phyloP scores from a whole-genome alignment of 2,888 invertebrate species.

The Schizotus pectinicornis region DNA sequence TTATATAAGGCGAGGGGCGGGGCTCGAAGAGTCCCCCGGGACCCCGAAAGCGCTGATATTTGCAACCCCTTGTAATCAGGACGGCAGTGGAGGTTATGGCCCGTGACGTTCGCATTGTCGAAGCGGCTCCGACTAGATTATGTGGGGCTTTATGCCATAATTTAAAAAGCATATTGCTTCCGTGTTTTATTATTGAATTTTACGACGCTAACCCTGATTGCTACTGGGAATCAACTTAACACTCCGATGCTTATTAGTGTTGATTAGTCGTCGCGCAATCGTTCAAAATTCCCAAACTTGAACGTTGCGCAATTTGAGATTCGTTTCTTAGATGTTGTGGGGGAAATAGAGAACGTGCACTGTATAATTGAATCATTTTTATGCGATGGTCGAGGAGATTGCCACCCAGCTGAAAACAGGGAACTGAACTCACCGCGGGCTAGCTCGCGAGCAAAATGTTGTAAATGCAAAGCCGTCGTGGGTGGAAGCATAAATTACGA shows the following conservation, averaged over 20 bases:
- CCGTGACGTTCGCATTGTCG: conserved; percentile 52
- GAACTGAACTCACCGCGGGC: conserved; percentile 22
- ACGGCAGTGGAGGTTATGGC: conserved; percentile 52
- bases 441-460: conserved; percentile 6
- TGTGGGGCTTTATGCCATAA: conserved; percentile 42
- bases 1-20: conserved; percentile 33
- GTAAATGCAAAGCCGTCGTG: conserved; percentile 15
- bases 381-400: conserved; percentile 2
- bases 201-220: conserved; percentile 34
- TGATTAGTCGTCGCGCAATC: not conserved
- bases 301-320: too few relatives aligned
- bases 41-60: conserved; percentile 72
- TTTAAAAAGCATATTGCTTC: conserved; percentile 46
- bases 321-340: too few relatives aligned
- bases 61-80: conserved; percentile 63
- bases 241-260: conserved; percentile 12
- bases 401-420: conserved; percentile 24
- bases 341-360: not conserved
- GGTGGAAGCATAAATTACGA: conserved; percentile 24
- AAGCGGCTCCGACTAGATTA: conserved; percentile 45
- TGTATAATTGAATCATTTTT: conserved; percentile 15
- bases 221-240: conserved; percentile 29
- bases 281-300: too few relatives aligned
- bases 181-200: conserved; percentile 39
- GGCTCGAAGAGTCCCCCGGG: conserved; percentile 57